A percentile compares a stretch with the other conserved stretches of the same genome.
These are phyloP conservation scores for Ia io DNA, from an alignment of 2,113 vertebrate species.

Conservation along the genomic window DNA sequence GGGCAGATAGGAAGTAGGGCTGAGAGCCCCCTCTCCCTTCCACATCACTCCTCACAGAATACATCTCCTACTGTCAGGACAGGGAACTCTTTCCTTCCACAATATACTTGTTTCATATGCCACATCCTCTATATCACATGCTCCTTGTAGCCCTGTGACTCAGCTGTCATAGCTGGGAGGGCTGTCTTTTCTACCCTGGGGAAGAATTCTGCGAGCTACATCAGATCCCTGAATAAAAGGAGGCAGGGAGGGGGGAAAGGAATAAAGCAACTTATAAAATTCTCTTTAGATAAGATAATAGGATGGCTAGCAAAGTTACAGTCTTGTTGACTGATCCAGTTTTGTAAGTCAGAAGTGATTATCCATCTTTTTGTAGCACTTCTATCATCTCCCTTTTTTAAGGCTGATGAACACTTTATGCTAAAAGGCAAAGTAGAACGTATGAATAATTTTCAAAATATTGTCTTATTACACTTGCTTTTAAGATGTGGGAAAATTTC, in stretches of 20 bases:
- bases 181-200: neutral
- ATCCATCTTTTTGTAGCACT: neutral
- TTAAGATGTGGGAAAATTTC: neutral
- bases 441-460: neutral
- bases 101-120: neutral
- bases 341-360: neutral
- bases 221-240: neutral
- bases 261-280: conserved; percentile 3
- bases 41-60: neutral
- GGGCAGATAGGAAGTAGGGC: neutral
- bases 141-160: neutral
- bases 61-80: neutral
- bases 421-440: neutral
- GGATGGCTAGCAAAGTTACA: neutral
- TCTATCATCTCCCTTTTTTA: neutral
- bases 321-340: neutral
- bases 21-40: neutral
- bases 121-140: neutral
- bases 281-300: neutral
- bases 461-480: neutral
- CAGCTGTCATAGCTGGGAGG: neutral
- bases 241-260: neutral
- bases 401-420: neutral
- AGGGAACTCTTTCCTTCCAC: neutral
- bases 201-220: neutral